Evolutionary conservation across 2,888 invertebrate genomes (phyloP).

Genomic region (Globia sparganii): DNA sequence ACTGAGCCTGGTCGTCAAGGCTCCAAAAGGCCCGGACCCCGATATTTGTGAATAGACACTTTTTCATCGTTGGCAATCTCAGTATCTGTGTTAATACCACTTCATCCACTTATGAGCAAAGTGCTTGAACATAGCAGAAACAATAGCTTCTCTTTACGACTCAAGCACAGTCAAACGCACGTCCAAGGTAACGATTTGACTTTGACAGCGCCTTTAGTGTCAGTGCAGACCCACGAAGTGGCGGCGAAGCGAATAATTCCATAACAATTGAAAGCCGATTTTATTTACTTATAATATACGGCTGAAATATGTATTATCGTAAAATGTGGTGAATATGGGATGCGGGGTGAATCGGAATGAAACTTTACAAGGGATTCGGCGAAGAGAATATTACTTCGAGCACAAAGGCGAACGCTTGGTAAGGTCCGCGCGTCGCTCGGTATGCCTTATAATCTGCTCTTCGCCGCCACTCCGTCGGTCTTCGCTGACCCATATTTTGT

Average conservation of each 20-base stretch:
- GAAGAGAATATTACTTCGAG: neutral
- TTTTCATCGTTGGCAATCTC: conserved; percentile 7
- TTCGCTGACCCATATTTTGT: neutral
- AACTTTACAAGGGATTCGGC: neutral
- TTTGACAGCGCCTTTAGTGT: neutral
- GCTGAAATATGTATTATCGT: neutral
- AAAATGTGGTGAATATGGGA: neutral
- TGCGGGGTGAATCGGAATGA: neutral
- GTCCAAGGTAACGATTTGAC: neutral
- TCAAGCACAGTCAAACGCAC: conserved; percentile 1
- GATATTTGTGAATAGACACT: neutral
- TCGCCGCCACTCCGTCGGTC: neutral
- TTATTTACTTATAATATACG: too few relatives aligned
- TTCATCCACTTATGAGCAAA: neutral
- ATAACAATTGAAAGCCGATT: neutral
- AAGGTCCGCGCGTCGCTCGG: too few relatives aligned
- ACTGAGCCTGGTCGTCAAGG: neutral
- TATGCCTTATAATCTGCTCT: neutral
- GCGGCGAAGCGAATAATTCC: neutral
- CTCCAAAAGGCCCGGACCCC: neutral
- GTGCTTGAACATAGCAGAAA: conserved; percentile 9
- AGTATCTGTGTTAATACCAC: conserved; percentile 12
- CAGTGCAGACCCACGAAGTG: neutral
- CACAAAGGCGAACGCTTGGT: neutral
- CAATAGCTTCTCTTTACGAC: conserved; percentile 1